Conservation (phyloP, 2,113 vertebrate genomes). For the Thamnaconus septentrionalis region DNA sequence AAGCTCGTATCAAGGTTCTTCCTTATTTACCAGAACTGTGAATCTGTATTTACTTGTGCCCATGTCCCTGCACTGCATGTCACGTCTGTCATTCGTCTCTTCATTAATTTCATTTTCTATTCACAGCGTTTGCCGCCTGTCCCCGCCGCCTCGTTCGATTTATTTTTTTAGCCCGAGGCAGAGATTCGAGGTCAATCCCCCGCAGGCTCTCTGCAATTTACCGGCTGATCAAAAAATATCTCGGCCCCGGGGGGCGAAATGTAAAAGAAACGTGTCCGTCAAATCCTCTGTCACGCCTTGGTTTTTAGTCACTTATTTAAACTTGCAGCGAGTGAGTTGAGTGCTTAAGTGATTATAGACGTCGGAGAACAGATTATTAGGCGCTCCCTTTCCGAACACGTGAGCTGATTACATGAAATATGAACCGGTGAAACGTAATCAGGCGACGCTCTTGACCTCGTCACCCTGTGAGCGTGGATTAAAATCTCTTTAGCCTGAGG, state of each 20-base stretch:
- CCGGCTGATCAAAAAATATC: slow-evolving; percentile 23
- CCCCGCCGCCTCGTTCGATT: slow-evolving; percentile 10
- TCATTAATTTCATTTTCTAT: slow-evolving; percentile 34
- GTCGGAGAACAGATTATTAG: too few species aligned
- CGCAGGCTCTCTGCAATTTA: slow-evolving; percentile 13
- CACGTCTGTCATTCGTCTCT: slow-evolving; percentile 10
- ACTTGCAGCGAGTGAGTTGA: too few species aligned
- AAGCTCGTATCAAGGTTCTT: not conserved
- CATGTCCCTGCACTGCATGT: not conserved
- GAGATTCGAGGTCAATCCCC: slow-evolving; percentile 42
- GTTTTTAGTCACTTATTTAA: not conserved
- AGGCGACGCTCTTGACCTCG: too few species aligned
- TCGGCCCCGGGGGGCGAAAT: slow-evolving; percentile 1
- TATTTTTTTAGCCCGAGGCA: slow-evolving; percentile 7
- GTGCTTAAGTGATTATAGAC: too few species aligned
- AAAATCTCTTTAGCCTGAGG: too few species aligned
- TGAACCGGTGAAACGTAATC: too few species aligned
- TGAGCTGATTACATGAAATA: too few species aligned
- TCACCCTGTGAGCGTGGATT: too few species aligned
- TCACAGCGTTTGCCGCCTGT: slow-evolving; percentile 16
- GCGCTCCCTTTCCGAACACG: too few species aligned
- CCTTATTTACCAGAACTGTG: not conserved
- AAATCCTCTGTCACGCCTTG: slow-evolving; percentile 1
- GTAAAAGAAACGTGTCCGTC: slow-evolving; percentile 12
- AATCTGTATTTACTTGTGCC: not conserved